Percentiles rank a stretch among this genome's conserved stretches.
Conservation (phyloP, 2,888 invertebrate genomes). For the Cataglyphis rosenhaueri region DNA sequence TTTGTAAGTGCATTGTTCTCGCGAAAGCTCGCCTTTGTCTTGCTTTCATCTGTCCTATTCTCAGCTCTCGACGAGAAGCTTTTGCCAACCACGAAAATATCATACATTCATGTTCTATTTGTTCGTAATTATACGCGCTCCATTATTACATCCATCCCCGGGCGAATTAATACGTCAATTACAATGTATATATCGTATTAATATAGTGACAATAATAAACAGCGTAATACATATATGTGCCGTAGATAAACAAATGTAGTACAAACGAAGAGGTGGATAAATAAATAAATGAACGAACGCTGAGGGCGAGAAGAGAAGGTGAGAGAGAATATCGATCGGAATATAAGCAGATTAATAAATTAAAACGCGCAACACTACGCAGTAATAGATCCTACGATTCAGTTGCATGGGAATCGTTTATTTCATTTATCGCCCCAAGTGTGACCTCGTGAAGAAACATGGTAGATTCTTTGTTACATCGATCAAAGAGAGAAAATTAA, state of each 20-base stretch:
- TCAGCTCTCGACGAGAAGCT: constrained; percentile 7
- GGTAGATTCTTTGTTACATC: background rate
- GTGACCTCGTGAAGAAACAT: background rate
- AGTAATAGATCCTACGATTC: constrained; percentile 6
- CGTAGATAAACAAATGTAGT: background rate
- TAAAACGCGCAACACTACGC: background rate
- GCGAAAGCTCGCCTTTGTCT: background rate
- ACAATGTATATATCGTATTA: background rate
- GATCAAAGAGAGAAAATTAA: background rate
- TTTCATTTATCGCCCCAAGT: background rate
- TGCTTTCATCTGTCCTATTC: constrained; percentile 34
- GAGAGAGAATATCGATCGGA: constrained; percentile 9
- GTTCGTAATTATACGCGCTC: constrained; percentile 26
- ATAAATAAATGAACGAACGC: constrained; percentile 13
- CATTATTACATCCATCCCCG: background rate
- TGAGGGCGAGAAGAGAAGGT: background rate
- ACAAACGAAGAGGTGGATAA: background rate
- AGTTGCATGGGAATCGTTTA: background rate
- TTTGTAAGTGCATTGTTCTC: constrained; percentile 1
- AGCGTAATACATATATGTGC: background rate
- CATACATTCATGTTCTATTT: constrained; percentile 1
- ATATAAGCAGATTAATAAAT: constrained; percentile 29
- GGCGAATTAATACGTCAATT: constrained; percentile 28
- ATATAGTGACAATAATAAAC: background rate
- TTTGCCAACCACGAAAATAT: constrained; percentile 40